phyloP scores from a whole-genome alignment of 2,113 vertebrate genomes.

The Propithecus coquereli region DNA sequence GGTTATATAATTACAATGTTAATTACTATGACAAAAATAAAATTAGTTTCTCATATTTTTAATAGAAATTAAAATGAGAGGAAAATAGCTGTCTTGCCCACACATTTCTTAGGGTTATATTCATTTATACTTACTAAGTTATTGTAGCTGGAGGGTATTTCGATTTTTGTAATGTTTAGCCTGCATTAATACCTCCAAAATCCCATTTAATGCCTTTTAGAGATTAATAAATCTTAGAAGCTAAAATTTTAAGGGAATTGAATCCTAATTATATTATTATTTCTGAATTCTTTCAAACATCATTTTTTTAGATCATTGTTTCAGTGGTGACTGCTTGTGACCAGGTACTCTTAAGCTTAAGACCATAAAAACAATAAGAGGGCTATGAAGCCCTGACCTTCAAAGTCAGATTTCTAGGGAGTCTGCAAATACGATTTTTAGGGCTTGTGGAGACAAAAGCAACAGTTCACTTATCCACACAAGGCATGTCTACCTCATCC shows the following conservation, averaged over 20 bases:
- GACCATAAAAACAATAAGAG: constrained; percentile 12
- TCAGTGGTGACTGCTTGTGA: background rate
- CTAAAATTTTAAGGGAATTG: background rate
- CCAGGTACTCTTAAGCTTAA: constrained; percentile 26
- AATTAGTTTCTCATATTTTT: constrained; percentile 1
- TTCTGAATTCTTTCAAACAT: constrained; percentile 50
- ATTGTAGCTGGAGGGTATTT: constrained; percentile 9
- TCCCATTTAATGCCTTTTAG: constrained; percentile 28
- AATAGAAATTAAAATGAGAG: background rate
- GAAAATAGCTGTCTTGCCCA: background rate
- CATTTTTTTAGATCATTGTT: constrained; percentile 7
- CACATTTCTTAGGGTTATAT: background rate
- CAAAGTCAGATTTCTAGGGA: background rate
- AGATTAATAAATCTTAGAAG: constrained; percentile 55
- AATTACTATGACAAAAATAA: background rate
- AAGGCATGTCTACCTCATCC: background rate
- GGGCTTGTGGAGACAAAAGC: background rate
- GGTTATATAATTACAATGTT: background rate
- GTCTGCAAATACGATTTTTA: constrained; percentile 31
- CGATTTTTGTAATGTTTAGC: constrained; percentile 14
- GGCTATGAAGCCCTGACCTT: background rate
- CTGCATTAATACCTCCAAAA: constrained; percentile 37
- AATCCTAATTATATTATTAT: constrained; percentile 47
- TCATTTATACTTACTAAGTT: constrained; percentile 10
- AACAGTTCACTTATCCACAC: background rate